Percentiles rank a stretch among this genome's conserved stretches.
These are phyloP conservation scores for Saxidomus purpurata DNA, from an alignment of 1,140 invertebrate genomes.

Conservation along the genomic window DNA sequence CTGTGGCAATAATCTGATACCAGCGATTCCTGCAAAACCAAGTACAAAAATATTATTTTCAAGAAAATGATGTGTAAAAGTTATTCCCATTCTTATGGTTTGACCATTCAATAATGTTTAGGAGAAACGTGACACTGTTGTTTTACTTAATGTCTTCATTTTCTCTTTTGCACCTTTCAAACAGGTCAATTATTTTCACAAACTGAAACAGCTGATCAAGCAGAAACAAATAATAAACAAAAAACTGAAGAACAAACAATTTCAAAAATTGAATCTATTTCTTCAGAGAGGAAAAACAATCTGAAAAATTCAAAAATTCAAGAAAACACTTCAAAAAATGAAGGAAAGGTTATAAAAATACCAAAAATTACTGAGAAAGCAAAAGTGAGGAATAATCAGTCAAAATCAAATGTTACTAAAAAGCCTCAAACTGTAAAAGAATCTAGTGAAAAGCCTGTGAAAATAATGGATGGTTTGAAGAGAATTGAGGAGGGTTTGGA, in stretches of 20 bases:
- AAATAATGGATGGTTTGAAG: slow-evolving; percentile 33
- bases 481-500: slow-evolving; percentile 7
- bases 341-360: not conserved
- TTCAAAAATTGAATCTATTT: not conserved
- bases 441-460: not conserved
- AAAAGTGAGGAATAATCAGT: slow-evolving; percentile 8
- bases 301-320: slow-evolving; percentile 33
- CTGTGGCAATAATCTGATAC: too few relatives aligned
- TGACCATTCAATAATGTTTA: not conserved
- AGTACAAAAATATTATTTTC: too few relatives aligned
- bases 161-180: slow-evolving; percentile 32
- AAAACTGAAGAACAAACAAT: not conserved
- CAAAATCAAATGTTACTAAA: not conserved
- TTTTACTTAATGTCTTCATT: slow-evolving; percentile 6
- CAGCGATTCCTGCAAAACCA: too few relatives aligned
- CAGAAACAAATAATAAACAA: not conserved
- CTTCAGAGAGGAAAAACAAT: not conserved
- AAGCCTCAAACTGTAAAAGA: not conserved
- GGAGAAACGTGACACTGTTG: not conserved
- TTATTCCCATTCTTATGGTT: too few relatives aligned
- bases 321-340: not conserved
- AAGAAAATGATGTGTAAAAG: too few relatives aligned
- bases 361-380: not conserved
- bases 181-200: slow-evolving; percentile 61
- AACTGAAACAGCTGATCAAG: not conserved